A percentile compares a stretch with the other conserved stretches of the same genome.
These are phyloP conservation scores for Mormyrops boulengeri DNA, from an alignment of 2,797 vertebrate genomes.

Conservation along the genomic window DNA sequence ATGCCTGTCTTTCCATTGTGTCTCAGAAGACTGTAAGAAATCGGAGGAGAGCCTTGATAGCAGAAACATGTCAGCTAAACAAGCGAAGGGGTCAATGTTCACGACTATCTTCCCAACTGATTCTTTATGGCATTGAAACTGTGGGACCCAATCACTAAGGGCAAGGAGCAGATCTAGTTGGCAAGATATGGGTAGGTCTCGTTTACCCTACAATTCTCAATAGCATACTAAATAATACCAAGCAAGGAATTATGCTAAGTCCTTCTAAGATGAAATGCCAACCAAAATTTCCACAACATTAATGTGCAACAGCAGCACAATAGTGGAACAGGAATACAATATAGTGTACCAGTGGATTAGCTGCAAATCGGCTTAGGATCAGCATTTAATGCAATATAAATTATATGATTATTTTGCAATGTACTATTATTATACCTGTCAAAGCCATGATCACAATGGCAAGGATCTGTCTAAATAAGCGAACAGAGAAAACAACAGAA, in stretches of 20 bases:
- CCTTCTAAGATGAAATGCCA: neutral
- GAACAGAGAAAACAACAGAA: neutral
- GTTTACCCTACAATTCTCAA: neutral
- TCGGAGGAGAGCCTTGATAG: neutral
- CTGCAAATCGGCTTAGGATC: neutral
- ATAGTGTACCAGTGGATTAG: neutral
- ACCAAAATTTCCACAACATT: neutral
- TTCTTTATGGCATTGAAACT: neutral
- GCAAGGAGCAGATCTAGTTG: neutral
- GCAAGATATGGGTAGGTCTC: neutral
- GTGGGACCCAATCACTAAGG: conserved; percentile 7
- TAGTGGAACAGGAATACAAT: neutral
- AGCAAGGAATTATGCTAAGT: neutral
- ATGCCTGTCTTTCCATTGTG: neutral
- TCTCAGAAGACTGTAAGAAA: neutral
- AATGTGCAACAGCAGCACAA: neutral
- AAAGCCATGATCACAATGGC: neutral
- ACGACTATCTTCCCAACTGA: neutral
- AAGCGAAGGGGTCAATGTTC: conserved; percentile 6
- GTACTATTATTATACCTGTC: neutral
- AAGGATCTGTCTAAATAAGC: neutral
- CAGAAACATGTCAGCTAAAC: conserved; percentile 13
- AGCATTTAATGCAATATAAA: conserved; percentile 8
- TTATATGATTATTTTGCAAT: neutral
- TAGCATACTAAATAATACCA: neutral